Base-by-base conservation (phyloP, 2,888 invertebrate genomes). In the Apotomis capreana region DNA sequence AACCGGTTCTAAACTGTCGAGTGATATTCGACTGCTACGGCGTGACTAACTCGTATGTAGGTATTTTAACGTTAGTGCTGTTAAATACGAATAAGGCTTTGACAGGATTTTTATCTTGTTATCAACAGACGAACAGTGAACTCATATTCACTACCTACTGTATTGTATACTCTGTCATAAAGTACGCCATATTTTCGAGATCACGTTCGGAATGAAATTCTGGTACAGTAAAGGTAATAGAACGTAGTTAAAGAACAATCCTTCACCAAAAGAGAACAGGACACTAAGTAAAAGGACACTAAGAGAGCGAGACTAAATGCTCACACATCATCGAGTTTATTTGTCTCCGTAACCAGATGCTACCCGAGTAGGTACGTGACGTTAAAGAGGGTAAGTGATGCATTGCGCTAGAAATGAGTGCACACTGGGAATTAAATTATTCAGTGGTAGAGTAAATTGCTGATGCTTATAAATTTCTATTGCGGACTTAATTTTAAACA, bases 261-360 rank as follows among this genome's bases (percentile, higher is more conserved):
- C 1, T 26, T 26, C 26, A 26, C 26, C 26, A 26, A 26, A 26
- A 26, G 26, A 26, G 26, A 26, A 26, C 26, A 26, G 26, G 26
- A 26, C 26, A 26, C 26, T 1, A 26, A 26, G 26, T 26, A 54
- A 44, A 64, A 59, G 6, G 46, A 37, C 46, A 54, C 49, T 36
- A 60, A 15, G 46, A 65, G 46, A 61, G 60, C 65, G 44, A 37
- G 13, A 52, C 44, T 15, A 63, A 70, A 36, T 37, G 44, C 10
- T 55, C 40, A 58, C 57, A 4, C 13, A 46, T 51, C 44, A 15
- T 44, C 57, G 54, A 55, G 55, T 68, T 63, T 46, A 72, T 72
- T 72, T 72, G 68, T 72, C 37, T 62, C 62, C 55, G 12, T 49
- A 9, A 10, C 49, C 3, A 9, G 3, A 10, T 9, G 6, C 9